Conservation (phyloP, 2,888 invertebrate species). For the Lucinisca nassula region DNA sequence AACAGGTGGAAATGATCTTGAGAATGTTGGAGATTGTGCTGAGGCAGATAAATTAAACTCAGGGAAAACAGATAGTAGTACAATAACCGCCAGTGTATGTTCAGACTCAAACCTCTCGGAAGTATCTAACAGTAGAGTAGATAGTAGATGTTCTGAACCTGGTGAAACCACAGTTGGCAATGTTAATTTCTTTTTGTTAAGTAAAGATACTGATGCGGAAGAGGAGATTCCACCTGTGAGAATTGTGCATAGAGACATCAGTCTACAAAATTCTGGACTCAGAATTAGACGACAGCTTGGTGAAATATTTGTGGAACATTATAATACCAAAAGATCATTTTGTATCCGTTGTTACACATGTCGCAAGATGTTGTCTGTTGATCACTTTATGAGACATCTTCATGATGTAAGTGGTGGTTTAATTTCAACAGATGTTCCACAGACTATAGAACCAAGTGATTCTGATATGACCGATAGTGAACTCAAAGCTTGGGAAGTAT, state of each 20-base stretch:
- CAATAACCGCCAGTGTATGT: not conserved
- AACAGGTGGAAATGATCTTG: not conserved
- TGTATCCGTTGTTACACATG: conserved; percentile 85
- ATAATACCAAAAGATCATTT: conserved; percentile 78
- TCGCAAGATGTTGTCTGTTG: conserved; percentile 81
- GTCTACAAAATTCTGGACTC: conserved; percentile 47
- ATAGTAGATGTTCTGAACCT: not conserved
- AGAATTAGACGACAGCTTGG: conserved; percentile 73
- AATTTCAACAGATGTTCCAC: conserved; percentile 73
- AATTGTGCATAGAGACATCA: conserved; percentile 78
- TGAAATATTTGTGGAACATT: conserved; percentile 80
- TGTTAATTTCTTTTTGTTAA: not conserved
- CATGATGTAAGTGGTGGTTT: conserved; percentile 82
- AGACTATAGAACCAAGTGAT: conserved; percentile 78
- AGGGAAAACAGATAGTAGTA: not conserved
- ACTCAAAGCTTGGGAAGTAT: conserved; percentile 78
- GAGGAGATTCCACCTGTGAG: not conserved
- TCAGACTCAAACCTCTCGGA: not conserved
- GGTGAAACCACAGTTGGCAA: not conserved
- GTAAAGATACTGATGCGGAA: not conserved
- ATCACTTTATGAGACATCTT: conserved; percentile 82
- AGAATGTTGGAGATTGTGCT: not conserved
- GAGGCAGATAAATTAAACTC: not conserved
- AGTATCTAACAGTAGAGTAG: not conserved
- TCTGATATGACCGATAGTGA: conserved; percentile 75